phyloP scores from a whole-genome alignment of 2,797 vertebrate genomes.

The Siniperca undulata region DNA sequence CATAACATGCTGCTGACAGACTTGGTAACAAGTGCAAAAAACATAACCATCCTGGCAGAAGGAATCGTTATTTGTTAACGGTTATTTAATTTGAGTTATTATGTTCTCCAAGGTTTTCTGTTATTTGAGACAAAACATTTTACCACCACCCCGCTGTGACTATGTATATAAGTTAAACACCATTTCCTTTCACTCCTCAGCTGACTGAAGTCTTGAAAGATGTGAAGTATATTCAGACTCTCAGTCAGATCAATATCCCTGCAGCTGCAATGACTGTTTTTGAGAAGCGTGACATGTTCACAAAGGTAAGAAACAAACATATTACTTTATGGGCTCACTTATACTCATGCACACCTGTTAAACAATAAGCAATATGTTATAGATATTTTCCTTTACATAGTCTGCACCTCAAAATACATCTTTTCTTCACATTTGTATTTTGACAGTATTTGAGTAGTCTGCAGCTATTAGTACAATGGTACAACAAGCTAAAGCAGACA shows the following conservation, averaged over 20 bases:
- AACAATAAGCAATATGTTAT: background rate
- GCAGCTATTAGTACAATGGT: constrained; percentile 85
- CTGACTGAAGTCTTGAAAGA: constrained; percentile 87
- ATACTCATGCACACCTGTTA: background rate
- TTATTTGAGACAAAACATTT: constrained; percentile 35
- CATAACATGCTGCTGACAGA: background rate
- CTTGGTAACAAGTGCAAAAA: background rate
- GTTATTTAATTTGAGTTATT: constrained; percentile 10
- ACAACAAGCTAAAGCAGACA: constrained; percentile 87
- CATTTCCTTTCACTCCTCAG: constrained; percentile 71
- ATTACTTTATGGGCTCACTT: background rate
- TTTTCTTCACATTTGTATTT: constrained; percentile 31
- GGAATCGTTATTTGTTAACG: background rate
- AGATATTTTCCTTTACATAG: background rate
- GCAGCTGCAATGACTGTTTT: constrained; percentile 84
- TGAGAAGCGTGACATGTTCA: constrained; percentile 84
- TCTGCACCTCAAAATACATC: background rate
- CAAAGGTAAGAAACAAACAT: constrained; percentile 82
- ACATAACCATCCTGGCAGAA: background rate
- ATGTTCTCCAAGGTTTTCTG: constrained; percentile 15
- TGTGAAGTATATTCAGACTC: constrained; percentile 87
- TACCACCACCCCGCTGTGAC: constrained; percentile 9
- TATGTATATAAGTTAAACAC: constrained; percentile 7
- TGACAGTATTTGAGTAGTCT: constrained; percentile 84
- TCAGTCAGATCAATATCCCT: constrained; percentile 83